Evolutionary conservation across 2,888 invertebrate genomes (phyloP).

Genomic region (Hedya salicella): DNA sequence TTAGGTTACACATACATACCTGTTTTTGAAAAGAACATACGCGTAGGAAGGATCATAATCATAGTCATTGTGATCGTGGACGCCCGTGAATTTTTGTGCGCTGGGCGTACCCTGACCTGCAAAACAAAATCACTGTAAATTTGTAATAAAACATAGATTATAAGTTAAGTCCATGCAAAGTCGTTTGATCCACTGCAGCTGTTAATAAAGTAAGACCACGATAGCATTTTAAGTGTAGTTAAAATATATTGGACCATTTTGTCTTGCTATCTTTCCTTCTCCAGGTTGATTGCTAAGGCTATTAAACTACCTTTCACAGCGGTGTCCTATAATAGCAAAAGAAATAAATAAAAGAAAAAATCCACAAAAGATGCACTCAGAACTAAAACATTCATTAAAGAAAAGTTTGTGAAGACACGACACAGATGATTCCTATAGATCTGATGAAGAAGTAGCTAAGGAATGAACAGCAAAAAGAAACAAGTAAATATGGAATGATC

Average conservation of each 20-base stretch:
- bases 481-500: constrained; percentile 14
- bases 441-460: constrained; percentile 25
- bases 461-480: constrained; percentile 21
- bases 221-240: neutral
- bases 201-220: neutral
- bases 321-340: constrained; percentile 37
- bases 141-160: neutral
- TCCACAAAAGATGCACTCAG: constrained; percentile 30
- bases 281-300: constrained; percentile 6
- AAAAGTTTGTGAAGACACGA: constrained; percentile 14
- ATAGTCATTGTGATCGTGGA: constrained; percentile 83
- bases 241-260: neutral
- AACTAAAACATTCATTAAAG: constrained; percentile 28
- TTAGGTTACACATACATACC: constrained; percentile 70
- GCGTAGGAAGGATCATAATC: constrained; percentile 91
- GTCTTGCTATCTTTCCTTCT: neutral
- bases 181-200: neutral
- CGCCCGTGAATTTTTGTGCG: constrained; percentile 58
- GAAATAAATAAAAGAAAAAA: constrained; percentile 34
- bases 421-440: constrained; percentile 28
- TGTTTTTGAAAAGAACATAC: constrained; percentile 90
- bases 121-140: constrained; percentile 52
- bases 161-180: constrained; percentile 31
- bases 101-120: constrained; percentile 64
- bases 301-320: constrained; percentile 25